These are phyloP conservation scores for Herminia tarsipennalis DNA, from an alignment of 2,888 invertebrate genomes.

Conservation along the genomic window DNA sequence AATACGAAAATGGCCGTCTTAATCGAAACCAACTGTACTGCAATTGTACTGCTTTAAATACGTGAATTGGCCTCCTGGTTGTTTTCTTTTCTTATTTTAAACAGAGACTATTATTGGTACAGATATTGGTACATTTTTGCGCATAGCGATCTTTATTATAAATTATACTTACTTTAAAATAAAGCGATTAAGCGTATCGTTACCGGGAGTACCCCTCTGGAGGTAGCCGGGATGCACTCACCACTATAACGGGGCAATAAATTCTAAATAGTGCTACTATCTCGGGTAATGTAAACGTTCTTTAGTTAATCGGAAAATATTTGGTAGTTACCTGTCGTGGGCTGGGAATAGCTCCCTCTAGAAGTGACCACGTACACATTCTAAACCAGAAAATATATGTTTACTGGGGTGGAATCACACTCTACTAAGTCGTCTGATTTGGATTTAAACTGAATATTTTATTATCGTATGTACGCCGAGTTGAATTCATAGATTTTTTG, in stretches of 20 bases:
- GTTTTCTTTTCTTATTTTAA: too few relatives aligned
- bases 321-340: conserved; percentile 49
- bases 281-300: conserved; percentile 71
- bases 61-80: too few relatives aligned
- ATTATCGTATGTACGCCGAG: too few relatives aligned
- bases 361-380: conserved; percentile 4
- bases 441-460: too few relatives aligned
- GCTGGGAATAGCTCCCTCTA: conserved; percentile 19
- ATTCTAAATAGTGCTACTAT: conserved; percentile 74
- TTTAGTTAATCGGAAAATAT: conserved; percentile 75
- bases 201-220: conserved; percentile 44
- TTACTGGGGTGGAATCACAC: too few relatives aligned
- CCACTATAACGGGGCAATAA: conserved; percentile 74
- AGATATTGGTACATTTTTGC: neutral
- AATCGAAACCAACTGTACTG: too few relatives aligned
- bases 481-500: too few relatives aligned
- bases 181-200: conserved; percentile 26
- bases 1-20: too few relatives aligned
- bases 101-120: neutral
- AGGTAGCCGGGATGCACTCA: conserved; percentile 68
- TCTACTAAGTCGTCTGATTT: too few relatives aligned
- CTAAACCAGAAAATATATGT: too few relatives aligned
- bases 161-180: neutral
- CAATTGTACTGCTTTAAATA: too few relatives aligned
- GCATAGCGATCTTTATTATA: neutral